These are phyloP conservation scores for Hephaestus fuliginosus DNA, from an alignment of 2,797 vertebrate genomes.

Conservation along the genomic window DNA sequence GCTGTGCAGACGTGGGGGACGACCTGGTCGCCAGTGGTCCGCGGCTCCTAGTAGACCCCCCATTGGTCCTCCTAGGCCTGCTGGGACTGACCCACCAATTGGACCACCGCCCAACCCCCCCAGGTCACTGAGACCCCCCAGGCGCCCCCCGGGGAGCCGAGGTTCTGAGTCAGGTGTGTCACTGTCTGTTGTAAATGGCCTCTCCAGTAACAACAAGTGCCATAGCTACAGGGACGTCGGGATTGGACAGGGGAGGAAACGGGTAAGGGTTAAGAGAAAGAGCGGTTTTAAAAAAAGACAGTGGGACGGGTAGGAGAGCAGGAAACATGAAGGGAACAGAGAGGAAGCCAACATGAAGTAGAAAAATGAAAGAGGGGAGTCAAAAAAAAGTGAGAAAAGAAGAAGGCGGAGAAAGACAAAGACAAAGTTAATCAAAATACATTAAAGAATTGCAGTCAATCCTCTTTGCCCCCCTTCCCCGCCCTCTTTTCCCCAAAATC, in stretches of 20 bases:
- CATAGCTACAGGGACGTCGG: slow-evolving; percentile 86
- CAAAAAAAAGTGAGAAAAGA: slow-evolving; percentile 7
- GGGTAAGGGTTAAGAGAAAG: neutral
- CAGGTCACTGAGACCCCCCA: slow-evolving; percentile 77
- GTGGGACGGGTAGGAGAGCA: neutral
- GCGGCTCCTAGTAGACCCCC: slow-evolving; percentile 78
- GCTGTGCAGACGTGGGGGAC: slow-evolving; percentile 90
- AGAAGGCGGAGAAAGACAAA: neutral
- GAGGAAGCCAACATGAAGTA: neutral
- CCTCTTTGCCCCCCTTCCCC: neutral
- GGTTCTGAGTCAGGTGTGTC: slow-evolving; percentile 90
- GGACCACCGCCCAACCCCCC: slow-evolving; percentile 81
- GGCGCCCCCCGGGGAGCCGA: slow-evolving; percentile 85
- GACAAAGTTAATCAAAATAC: slow-evolving; percentile 16
- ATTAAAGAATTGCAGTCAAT: slow-evolving; percentile 11
- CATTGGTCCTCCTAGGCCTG: slow-evolving; percentile 82
- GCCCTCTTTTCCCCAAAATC: slow-evolving; percentile 14
- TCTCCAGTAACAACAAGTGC: slow-evolving; percentile 90
- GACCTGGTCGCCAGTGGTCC: slow-evolving; percentile 92
- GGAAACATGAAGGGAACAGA: neutral
- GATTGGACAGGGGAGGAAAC: neutral
- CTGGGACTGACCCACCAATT: slow-evolving; percentile 82
- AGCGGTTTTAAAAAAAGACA: neutral
- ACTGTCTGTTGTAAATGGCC: slow-evolving; percentile 88
- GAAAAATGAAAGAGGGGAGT: neutral